Conservation (phyloP, 1,140 invertebrate genomes). For the Cydia splendana region DNA sequence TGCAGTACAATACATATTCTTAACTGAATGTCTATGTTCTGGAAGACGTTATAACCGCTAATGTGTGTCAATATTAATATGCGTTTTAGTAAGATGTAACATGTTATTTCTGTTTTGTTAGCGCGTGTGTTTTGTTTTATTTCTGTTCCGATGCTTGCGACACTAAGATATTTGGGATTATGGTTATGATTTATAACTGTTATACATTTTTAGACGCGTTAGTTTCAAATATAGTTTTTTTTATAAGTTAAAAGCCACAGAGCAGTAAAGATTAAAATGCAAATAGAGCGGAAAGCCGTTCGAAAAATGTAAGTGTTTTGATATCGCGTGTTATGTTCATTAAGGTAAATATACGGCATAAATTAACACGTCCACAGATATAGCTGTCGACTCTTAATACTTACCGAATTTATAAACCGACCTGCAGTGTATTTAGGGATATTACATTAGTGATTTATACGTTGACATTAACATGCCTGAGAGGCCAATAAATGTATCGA, state of each 20-base stretch:
- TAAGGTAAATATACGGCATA: constrained; percentile 32
- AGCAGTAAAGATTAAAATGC: constrained; percentile 25
- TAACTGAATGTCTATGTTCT: constrained; percentile 24
- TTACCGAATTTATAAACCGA: constrained; percentile 47
- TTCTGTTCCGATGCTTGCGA: background rate
- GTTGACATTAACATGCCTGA: constrained; percentile 57
- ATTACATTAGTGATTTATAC: constrained; percentile 66
- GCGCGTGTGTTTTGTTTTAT: background rate
- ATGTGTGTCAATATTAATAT: constrained; percentile 27
- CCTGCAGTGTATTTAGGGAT: constrained; percentile 55
- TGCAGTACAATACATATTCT: background rate
- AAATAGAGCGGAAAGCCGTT: constrained; percentile 10
- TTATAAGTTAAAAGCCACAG: background rate
- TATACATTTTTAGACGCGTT: background rate
- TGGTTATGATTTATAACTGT: background rate
- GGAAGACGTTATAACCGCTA: constrained; percentile 12
- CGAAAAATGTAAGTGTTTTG: constrained; percentile 12
- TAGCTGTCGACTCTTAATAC: constrained; percentile 43
- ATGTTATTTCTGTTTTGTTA: constrained; percentile 14
- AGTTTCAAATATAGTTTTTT: background rate
- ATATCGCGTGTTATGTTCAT: constrained; percentile 33
- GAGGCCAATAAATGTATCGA: constrained; percentile 64
- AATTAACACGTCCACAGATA: constrained; percentile 28
- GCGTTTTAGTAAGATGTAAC: constrained; percentile 8
- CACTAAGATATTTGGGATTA: background rate